Base-by-base conservation (phyloP, 2,113 vertebrate species). In the Cochlearius cochlearius region DNA sequence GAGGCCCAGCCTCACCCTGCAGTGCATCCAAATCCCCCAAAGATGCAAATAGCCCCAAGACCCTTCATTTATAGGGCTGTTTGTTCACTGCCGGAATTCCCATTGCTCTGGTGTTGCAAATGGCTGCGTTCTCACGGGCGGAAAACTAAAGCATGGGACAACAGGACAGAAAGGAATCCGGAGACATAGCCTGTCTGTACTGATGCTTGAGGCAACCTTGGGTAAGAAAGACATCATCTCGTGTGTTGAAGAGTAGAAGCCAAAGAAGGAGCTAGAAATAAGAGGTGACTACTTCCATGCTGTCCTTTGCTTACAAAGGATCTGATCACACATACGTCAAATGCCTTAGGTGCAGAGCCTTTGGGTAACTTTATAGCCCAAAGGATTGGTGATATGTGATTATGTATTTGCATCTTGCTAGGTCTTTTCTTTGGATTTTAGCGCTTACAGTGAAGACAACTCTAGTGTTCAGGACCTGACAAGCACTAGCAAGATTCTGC, bases 1-100 rank as follows among this genome's bases (percentile, higher is more conserved):
- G 95, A 94, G 63, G 97, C 86, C 92, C 74, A 84, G 90, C 94
- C 90, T 97, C 45, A 5, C 92, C 92, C 94, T 80, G 53, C 66
- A 73, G 58, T 64, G 36, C 71, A 73, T 88, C 88, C 82, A 60
- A 74, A 69, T 76, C 78, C 53, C 34, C 78, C 71, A 80, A 83
- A 94, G 87, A 90, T 73, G 78, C 62, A 88, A 81, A 91, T 36
- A 91, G 73, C 81, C 93, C 62, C 64, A 56, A 92, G 77, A 91
- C 52, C 81, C n/a, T 81, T 62, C 23, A 0, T 92, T 78, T 78
- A 58, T 18, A 20, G 26, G 43, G 55, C 25, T 0, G 0, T 89
- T 81, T 77, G 17, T 63, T 93, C 72, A 53, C 59, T 84, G 45
- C 63, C 0, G 2, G 73, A 79, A 84, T 88, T 88, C 78, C 77